Evolutionary conservation across 2,888 invertebrate genomes (phyloP), one percentile per base, ranked within the genome.

Genomic region (Ligdia adustata): DNA sequence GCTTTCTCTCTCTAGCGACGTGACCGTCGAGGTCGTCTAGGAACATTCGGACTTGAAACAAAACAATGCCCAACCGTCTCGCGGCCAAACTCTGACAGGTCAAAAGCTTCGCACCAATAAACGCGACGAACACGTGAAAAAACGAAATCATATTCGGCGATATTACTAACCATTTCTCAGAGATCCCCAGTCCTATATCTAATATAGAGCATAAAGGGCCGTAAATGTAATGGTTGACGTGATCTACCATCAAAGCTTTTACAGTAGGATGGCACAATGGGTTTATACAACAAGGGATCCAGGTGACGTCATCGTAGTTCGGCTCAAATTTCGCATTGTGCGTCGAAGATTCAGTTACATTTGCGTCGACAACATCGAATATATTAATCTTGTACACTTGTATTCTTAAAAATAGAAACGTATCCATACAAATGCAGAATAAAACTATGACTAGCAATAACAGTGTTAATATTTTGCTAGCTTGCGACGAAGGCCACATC

Each of bases 1-100:
- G 92, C 65, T 93, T 94, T 42, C 95, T 91, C 14, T 92, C 93
- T 49, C 97, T 92, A 0, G 96, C 97, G 1, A 97, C 95, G 67
- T 96, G 95, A 0, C 97, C 97, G 67, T 97, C 97, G 52, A 97
- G 79, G 66, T 96, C 95, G 67, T 97, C 97, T 38, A 97, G 77
- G 83, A 96, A 96, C 57, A 95, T 95, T 58, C 97, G 91, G 24
- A 96, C 78, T 82, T 96, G 94, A 72, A 96, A 97, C 11, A 97
- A 73, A 1, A 96, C 78, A 0, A 96, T 94, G 0, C 94, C 97
- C 0, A 95, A 57, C 12, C 96, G 91, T 15, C 97, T 90, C 13
- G 93, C 92, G 1, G 93, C 91, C 9, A 97, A 77, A 61, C 92
- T 94, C 65, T 95, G 94, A 38, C 93, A 94, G 1, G 95, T 93